Base-by-base conservation (phyloP, 2,113 vertebrate species). In the Sinosuthora webbiana region DNA sequence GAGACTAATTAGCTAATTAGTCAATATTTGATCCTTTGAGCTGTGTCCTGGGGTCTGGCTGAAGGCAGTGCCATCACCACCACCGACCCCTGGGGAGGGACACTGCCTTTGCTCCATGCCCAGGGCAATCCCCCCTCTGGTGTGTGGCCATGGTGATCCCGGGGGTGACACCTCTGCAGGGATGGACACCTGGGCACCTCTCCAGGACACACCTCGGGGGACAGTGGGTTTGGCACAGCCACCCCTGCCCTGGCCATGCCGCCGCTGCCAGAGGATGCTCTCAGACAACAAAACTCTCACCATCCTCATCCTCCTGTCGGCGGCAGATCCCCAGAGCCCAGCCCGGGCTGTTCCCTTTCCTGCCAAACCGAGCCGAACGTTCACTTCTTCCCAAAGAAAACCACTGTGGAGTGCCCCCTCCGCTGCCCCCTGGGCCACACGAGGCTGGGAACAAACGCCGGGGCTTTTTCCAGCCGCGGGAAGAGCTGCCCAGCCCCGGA, bases 121-220 rank as follows among this genome's bases (percentile, higher is more conserved):
- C 2, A 1, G 10, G 56, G 18, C 18, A 3, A 23, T 2, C 1
- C 37, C 21, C 52, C 41, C 4, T 1, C n/a, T 6, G 24, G 7
- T 2, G 13, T 4, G 59, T 17, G 69, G 8, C 18, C 50, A 3
- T 1, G 1, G 19, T 8, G 37, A 13, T 7, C 44, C 33, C 2
- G 3, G 23, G 25, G n/a, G 15, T 81, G 77, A 15, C 69, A 21
- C 13, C 52, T n/a, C 12, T 13, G 64, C 55, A 44, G 73, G 27
- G 18, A 7, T 47, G 44, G 44, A 45, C 44, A 44, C 44, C 44
- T 44, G 44, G 44, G 19, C 44, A 45, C 44, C 44, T 37, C 49
- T 4, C 73, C 44, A 5, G 67, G 16, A 33, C 81, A 52, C 7
- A 4, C 17, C 25, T 23, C 7, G 6, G 30, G 47, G 28, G 15